Evolutionary conservation across 1,140 invertebrate genomes (phyloP).

Genomic region (Helicoverpa armigera): DNA sequence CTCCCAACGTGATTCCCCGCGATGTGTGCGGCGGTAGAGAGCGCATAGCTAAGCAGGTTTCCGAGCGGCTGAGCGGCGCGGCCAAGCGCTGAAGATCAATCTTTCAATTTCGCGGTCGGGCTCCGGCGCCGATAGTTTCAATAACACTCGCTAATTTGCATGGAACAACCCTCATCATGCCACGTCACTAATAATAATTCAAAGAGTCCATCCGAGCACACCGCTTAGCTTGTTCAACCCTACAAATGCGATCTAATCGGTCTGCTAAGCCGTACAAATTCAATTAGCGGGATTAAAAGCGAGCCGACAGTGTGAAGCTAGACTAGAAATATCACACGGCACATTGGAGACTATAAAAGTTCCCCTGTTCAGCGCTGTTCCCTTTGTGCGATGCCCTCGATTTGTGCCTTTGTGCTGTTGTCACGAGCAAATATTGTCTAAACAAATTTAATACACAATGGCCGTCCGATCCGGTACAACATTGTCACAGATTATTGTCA

Average conservation of each 20-base stretch:
- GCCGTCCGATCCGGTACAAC: constrained; percentile 13
- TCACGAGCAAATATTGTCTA: constrained; percentile 38
- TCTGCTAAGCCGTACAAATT: constrained; percentile 67
- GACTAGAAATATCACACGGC: constrained; percentile 30
- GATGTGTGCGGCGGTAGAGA: constrained; percentile 24
- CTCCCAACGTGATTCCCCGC: constrained; percentile 5
- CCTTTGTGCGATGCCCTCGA: constrained; percentile 25
- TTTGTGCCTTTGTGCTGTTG: constrained; percentile 31
- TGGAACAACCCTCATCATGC: constrained; percentile 34
- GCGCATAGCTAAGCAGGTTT: constrained; percentile 40
- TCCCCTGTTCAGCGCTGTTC: constrained; percentile 12
- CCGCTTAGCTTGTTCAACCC: constrained; percentile 58
- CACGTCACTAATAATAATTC: constrained; percentile 48
- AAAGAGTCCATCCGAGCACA: constrained; percentile 50
- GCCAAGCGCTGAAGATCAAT: constrained; percentile 22
- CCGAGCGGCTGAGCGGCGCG: constrained; percentile 25
- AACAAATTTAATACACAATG: constrained; percentile 29
- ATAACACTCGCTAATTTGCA: constrained; percentile 49
- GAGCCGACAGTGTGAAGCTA: constrained; percentile 51
- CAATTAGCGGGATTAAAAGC: constrained; percentile 66
- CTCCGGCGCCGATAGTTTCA: constrained; percentile 40
- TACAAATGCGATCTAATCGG: constrained; percentile 68
- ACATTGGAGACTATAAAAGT: constrained; percentile 30
- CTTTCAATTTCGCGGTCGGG: constrained; percentile 41
- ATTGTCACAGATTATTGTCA: constrained; percentile 28